phyloP scores from a whole-genome alignment of 2,888 invertebrate species.

The Callimorpha dominula region DNA sequence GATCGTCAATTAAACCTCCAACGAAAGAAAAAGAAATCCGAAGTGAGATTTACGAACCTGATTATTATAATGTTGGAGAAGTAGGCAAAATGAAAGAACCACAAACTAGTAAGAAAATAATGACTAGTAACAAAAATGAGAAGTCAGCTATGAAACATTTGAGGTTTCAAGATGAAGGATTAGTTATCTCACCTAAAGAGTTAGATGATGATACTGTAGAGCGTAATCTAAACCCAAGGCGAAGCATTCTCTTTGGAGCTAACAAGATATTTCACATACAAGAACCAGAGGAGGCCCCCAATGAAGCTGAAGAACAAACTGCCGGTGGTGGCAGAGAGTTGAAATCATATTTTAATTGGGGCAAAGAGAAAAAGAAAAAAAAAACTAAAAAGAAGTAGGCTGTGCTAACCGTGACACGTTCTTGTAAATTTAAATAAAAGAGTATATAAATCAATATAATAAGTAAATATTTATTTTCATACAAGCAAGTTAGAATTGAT shows the following conservation, averaged over 20 bases:
- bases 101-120: background rate
- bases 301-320: conserved; percentile 50
- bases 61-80: background rate
- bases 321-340: conserved; percentile 57
- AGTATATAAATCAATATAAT: too few species aligned
- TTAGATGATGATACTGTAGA: conserved; percentile 24
- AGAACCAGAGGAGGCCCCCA: conserved; percentile 38
- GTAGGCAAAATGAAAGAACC: background rate
- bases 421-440: background rate
- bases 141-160: conserved; percentile 56
- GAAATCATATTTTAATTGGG: conserved; percentile 62
- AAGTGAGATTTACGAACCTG: conserved; percentile 55
- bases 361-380: conserved; percentile 57
- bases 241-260: conserved; percentile 32
- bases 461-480: too few species aligned
- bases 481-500: background rate
- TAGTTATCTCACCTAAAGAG: conserved; percentile 53
- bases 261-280: conserved; percentile 31
- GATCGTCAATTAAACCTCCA: background rate
- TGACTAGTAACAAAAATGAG: background rate
- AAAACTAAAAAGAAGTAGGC: conserved; percentile 58
- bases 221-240: conserved; percentile 12
- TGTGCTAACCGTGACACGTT: too few species aligned
- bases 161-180: conserved; percentile 68
- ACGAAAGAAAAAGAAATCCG: conserved; percentile 61